Conservation (phyloP, 2,797 vertebrate genomes). For the Mormyrops attenuatus region DNA sequence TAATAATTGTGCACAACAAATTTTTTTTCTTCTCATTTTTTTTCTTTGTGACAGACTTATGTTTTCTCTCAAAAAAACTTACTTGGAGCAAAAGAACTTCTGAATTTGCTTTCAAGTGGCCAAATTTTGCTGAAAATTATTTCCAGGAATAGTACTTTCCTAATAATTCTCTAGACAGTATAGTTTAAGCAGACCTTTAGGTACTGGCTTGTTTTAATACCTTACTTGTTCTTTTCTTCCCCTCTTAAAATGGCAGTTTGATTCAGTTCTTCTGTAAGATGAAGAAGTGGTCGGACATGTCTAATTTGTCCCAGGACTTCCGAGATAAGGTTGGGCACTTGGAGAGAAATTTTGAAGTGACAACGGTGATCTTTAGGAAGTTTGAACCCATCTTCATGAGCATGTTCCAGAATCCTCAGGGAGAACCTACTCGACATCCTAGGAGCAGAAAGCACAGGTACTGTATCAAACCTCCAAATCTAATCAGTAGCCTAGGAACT, state of each 20-base stretch:
- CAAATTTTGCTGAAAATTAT: background rate
- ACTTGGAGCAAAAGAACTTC: background rate
- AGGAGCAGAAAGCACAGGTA: conserved; percentile 91
- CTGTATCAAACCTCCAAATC: background rate
- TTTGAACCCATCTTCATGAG: conserved; percentile 93
- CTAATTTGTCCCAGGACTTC: conserved; percentile 81
- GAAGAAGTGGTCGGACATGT: conserved; percentile 98
- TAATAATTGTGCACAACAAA: background rate
- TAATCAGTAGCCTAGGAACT: background rate
- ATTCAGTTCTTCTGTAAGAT: conserved; percentile 99
- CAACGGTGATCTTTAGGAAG: conserved; percentile 94
- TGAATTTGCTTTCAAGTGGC: background rate
- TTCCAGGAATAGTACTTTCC: background rate
- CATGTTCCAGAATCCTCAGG: conserved; percentile 85
- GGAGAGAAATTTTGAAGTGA: conserved; percentile 96
- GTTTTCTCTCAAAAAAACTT: background rate
- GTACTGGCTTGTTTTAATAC: background rate
- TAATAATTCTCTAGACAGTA: background rate
- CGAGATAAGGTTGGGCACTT: conserved; percentile 77
- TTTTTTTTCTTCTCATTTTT: background rate
- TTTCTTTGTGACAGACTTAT: background rate
- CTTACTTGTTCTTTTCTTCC: background rate
- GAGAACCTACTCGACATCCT: conserved; percentile 72
- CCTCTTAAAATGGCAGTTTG: conserved; percentile 56
- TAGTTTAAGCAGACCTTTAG: background rate